Evolutionary conservation across 2,888 invertebrate genomes (phyloP).

Genomic region (Automeris io): DNA sequence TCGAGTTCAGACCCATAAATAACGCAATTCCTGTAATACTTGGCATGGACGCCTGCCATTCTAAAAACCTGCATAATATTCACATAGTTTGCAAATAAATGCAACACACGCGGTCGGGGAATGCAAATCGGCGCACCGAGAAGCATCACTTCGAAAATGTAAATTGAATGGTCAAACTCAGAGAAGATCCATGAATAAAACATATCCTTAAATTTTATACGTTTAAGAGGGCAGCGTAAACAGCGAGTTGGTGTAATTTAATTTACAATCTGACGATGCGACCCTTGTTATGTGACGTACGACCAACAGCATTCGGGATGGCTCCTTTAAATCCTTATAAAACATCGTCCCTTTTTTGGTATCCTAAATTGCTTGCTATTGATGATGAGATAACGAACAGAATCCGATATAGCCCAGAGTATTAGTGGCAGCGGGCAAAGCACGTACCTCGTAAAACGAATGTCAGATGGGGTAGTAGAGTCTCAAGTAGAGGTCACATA

Average conservation of each 20-base stretch:
- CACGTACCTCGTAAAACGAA: no score
- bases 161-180: constrained; percentile 66
- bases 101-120: constrained; percentile 46
- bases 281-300: constrained; percentile 54
- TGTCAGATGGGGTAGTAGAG: no score
- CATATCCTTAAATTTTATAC: constrained; percentile 59
- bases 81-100: constrained; percentile 38
- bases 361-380: constrained; percentile 51
- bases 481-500: no score
- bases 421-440: no score
- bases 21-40: constrained; percentile 39
- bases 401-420: no score
- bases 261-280: constrained; percentile 53
- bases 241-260: constrained; percentile 55
- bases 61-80: constrained; percentile 33
- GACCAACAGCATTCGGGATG: constrained; percentile 44
- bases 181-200: constrained; percentile 67
- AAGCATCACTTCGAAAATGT: constrained; percentile 60
- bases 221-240: constrained; percentile 55
- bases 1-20: constrained; percentile 43
- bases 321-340: constrained; percentile 30
- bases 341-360: constrained; percentile 38
- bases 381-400: no score
- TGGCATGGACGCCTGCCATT: constrained; percentile 15
- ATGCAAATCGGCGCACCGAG: constrained; percentile 53